These are phyloP conservation scores for Aphelenchoides avenae DNA, from an alignment of 1,140 invertebrate species.

Conservation along the genomic window DNA sequence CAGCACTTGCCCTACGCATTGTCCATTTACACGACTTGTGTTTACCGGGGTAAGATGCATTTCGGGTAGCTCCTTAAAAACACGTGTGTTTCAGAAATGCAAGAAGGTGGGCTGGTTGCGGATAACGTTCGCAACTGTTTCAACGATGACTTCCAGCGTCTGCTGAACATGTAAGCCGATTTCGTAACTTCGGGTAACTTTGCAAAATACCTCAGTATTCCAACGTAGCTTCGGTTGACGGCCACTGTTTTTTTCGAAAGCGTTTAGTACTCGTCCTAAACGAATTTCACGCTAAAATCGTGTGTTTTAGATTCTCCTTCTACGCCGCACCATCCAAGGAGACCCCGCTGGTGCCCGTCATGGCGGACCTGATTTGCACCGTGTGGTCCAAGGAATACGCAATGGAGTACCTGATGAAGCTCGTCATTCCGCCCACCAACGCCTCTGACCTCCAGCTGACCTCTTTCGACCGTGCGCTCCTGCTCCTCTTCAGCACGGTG, in stretches of 20 bases:
- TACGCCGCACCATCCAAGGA: not conserved
- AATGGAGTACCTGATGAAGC: slow-evolving; percentile 25
- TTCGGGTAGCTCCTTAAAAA: no score
- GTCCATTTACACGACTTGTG: slow-evolving; percentile 38
- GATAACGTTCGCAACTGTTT: slow-evolving; percentile 33
- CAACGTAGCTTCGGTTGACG: no score
- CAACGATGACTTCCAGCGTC: slow-evolving; percentile 40
- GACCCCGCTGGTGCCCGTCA: slow-evolving; percentile 24
- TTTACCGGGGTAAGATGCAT: slow-evolving; percentile 33
- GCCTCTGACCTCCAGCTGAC: no score
- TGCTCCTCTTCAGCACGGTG: no score
- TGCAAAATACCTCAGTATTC: no score
- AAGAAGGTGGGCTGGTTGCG: slow-evolving; percentile 31
- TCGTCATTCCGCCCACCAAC: slow-evolving; percentile 25
- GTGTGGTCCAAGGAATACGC: slow-evolving; percentile 37
- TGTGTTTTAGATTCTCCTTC: slow-evolving; percentile 2
- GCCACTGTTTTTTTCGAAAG: no score
- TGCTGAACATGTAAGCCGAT: slow-evolving; percentile 39
- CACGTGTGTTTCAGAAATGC: slow-evolving; percentile 13
- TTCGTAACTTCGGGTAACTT: not conserved
- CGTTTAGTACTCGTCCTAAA: no score
- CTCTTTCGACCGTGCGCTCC: no score
- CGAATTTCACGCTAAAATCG: no score
- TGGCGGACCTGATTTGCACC: slow-evolving; percentile 20
- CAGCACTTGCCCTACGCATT: slow-evolving; percentile 36